Percentiles rank a stretch among this genome's conserved stretches.
These are phyloP conservation scores for Marmota flaviventris DNA, from an alignment of 2,113 vertebrate genomes.

Conservation along the genomic window DNA sequence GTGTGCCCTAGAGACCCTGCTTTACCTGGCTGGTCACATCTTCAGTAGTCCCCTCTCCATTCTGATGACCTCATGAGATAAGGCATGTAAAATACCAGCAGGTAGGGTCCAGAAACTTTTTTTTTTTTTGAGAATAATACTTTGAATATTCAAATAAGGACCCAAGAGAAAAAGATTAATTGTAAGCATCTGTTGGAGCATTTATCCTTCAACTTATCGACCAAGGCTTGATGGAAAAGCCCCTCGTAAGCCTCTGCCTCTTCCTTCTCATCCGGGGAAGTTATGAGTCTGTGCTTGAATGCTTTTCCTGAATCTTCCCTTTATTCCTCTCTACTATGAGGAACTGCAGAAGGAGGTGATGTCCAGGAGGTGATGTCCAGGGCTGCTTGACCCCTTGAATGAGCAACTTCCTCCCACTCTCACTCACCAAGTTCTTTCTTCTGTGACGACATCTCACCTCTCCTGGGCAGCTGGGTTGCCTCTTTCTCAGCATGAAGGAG, in stretches of 20 bases:
- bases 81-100: neutral
- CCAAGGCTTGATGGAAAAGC: neutral
- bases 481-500: neutral
- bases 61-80: fast-evolving
- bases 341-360: neutral
- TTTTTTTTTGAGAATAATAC: neutral
- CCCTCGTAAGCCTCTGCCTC: fast-evolving
- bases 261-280: neutral
- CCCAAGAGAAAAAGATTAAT: neutral
- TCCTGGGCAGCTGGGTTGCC: neutral
- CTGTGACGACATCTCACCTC: too few relatives aligned
- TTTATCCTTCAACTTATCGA: neutral
- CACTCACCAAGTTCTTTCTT: neutral
- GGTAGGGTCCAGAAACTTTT: neutral
- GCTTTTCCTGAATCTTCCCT: neutral
- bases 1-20: neutral
- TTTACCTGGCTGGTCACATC: fast-evolving
- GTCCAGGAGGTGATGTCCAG: too few relatives aligned
- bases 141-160: neutral
- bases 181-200: neutral
- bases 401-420: neutral
- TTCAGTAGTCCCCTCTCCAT: too few relatives aligned
- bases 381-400: neutral
- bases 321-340: neutral
- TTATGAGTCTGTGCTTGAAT: neutral